Percentiles rank a stretch among this genome's conserved stretches.
These are phyloP conservation scores for Ooceraea biroi DNA, from an alignment of 1,140 invertebrate species.

Conservation along the genomic window DNA sequence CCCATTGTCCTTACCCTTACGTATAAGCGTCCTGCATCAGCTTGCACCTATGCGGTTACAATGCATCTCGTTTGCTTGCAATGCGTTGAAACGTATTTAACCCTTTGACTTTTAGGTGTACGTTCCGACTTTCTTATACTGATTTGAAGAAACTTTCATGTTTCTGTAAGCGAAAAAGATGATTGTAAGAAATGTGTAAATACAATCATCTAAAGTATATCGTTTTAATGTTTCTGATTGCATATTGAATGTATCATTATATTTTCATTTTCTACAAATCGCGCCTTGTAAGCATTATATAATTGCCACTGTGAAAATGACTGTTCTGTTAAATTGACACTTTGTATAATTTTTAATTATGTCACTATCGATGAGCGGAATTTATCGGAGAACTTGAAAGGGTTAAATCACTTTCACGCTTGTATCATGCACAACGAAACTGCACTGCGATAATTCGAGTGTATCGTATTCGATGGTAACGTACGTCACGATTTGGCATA, in stretches of 20 bases:
- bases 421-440: constrained; percentile 21
- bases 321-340: neutral
- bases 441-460: constrained; percentile 32
- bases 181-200: neutral
- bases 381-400: constrained; percentile 30
- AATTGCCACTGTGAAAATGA: neutral
- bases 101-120: neutral
- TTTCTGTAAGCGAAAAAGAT: neutral
- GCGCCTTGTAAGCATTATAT: neutral
- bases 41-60: constrained; percentile 20
- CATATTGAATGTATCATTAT: neutral
- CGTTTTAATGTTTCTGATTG: neutral
- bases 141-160: neutral
- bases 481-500: constrained; percentile 24
- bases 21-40: constrained; percentile 34
- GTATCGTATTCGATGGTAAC: constrained; percentile 45
- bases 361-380: neutral
- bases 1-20: constrained; percentile 69
- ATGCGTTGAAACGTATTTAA: constrained; percentile 9
- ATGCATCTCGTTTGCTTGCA: neutral
- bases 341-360: neutral
- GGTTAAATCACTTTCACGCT: constrained; percentile 42
- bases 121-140: neutral
- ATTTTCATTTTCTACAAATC: neutral
- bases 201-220: neutral